A percentile compares a stretch with the other conserved stretches of the same genome.
phyloP scores from a whole-genome alignment of 2,888 invertebrate species.

The Luperina testacea region DNA sequence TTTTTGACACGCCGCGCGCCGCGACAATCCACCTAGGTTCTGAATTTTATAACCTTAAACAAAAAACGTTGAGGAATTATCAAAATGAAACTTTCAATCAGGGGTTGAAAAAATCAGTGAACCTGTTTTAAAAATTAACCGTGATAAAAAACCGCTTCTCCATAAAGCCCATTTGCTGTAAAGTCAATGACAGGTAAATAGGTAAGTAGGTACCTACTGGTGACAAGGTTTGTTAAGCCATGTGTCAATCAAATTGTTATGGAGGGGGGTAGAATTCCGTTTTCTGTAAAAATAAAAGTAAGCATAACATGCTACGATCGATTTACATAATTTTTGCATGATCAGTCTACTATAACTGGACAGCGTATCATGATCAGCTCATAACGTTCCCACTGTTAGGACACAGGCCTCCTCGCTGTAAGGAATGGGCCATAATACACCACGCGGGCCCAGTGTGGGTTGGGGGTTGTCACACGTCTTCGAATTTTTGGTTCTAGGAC shows the following conservation, averaged over 20 bases:
- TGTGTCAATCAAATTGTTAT: slow-evolving; percentile 30
- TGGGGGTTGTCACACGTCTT: too few relatives aligned
- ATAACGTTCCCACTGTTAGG: too few relatives aligned
- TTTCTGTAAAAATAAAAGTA: neutral
- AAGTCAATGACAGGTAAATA: slow-evolving; percentile 29
- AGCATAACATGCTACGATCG: neutral
- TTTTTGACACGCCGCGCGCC: neutral
- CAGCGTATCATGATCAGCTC: neutral
- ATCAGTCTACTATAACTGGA: neutral
- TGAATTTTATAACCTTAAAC: neutral
- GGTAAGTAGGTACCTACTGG: neutral
- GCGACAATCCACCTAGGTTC: neutral
- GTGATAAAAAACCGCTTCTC: neutral
- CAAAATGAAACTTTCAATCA: neutral
- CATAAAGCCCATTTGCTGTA: neutral
- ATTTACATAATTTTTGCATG: neutral
- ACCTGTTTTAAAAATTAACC: neutral
- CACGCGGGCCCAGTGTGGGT: too few relatives aligned
- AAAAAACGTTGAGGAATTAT: neutral
- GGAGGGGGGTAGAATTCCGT: neutral
- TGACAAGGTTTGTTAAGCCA: slow-evolving; percentile 19
- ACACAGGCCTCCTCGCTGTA: too few relatives aligned
- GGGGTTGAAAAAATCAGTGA: slow-evolving; percentile 15
- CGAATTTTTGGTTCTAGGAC: too few relatives aligned
- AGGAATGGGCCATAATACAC: too few relatives aligned